Conservation (phyloP, 2,113 vertebrate genomes). For the Phainopepla nitens region DNA sequence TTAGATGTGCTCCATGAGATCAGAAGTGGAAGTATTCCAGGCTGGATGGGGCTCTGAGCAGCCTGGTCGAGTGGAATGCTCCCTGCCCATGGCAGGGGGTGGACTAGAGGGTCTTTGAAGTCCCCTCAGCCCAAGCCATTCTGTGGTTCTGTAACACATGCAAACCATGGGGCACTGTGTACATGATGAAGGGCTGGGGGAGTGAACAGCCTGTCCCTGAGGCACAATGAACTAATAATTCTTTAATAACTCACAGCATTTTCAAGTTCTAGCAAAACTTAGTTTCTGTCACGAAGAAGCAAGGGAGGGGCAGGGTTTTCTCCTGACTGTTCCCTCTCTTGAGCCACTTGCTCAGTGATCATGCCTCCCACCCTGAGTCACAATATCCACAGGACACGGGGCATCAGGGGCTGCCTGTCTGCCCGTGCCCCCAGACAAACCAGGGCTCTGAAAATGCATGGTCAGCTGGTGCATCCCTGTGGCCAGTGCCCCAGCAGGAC, state of each 20-base stretch:
- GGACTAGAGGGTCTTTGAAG: background rate
- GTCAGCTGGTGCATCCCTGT: background rate
- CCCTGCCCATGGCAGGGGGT: background rate
- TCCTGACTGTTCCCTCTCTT: background rate
- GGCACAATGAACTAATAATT: background rate
- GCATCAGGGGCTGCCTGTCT: background rate
- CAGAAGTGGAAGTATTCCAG: background rate
- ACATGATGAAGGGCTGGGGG: background rate
- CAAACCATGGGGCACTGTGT: rapidly evolving
- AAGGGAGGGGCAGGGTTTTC: background rate
- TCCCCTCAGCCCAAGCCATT: background rate
- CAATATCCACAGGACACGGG: background rate
- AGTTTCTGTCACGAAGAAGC: background rate
- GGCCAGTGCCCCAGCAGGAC: background rate
- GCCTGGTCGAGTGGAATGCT: background rate
- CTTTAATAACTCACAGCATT: background rate
- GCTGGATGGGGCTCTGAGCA: background rate
- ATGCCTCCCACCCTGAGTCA: background rate
- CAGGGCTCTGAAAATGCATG: rapidly evolving
- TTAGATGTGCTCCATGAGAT: background rate
- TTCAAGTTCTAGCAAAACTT: background rate
- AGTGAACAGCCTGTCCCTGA: background rate
- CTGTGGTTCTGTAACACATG: background rate
- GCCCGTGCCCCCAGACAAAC: rapidly evolving
- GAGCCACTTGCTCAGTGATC: background rate